These are phyloP conservation scores for Dicerorhinus sumatrensis DNA, from an alignment of 2,113 vertebrate species.

Conservation along the genomic window DNA sequence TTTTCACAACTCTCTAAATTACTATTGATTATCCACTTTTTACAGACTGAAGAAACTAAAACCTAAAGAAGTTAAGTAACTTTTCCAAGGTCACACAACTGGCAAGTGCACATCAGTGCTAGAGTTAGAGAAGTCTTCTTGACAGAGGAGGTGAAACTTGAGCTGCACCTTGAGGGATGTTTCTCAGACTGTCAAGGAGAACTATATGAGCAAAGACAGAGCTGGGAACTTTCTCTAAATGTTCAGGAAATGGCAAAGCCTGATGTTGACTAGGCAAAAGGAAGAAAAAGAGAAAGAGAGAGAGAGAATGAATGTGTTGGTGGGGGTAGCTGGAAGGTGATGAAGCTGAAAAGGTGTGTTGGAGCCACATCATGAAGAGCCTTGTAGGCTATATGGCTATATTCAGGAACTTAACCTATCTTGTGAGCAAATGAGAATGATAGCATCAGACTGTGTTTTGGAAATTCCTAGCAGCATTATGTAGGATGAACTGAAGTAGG, in stretches of 20 bases:
- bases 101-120: neutral
- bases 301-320: neutral
- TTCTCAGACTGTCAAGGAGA: neutral
- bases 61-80: neutral
- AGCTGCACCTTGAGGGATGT: neutral
- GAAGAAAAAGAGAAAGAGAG: neutral
- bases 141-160: neutral
- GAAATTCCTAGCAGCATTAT: neutral
- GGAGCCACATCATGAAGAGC: neutral
- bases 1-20: neutral
- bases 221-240: neutral
- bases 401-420: neutral
- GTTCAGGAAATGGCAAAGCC: neutral
- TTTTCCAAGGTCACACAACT: neutral
- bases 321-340: neutral
- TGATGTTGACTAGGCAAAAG: neutral
- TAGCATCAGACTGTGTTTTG: neutral
- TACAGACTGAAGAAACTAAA: neutral
- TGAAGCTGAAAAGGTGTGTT: neutral
- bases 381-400: neutral
- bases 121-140: neutral
- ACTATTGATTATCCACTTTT: neutral
- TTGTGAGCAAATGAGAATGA: neutral
- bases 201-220: neutral
- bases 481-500: neutral